These are phyloP conservation scores for Sphenodon punctatus DNA, from an alignment of 2,797 vertebrate genomes.

Conservation along the genomic window DNA sequence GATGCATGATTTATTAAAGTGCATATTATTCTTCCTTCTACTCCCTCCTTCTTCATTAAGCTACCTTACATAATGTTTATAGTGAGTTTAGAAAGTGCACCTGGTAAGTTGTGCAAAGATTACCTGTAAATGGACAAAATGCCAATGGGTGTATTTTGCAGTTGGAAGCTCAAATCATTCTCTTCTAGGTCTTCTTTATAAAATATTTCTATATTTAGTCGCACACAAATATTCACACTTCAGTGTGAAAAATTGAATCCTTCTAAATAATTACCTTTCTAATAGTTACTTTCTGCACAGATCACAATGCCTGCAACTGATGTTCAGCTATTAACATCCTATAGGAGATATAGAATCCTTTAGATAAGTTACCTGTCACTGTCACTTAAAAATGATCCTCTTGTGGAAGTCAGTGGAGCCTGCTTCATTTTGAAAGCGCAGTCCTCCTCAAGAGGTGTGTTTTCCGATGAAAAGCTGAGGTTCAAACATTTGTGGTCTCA, in stretches of 20 bases:
- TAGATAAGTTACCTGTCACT: conserved; percentile 29
- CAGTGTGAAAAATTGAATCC: conserved; percentile 1
- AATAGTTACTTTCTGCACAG: conserved; percentile 1
- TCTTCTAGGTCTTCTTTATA: background rate
- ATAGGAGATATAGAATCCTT: conserved; percentile 32
- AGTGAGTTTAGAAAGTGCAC: conserved; percentile 67
- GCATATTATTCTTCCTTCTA: conserved; percentile 79
- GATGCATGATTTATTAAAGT: conserved; percentile 89
- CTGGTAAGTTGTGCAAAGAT: conserved; percentile 67
- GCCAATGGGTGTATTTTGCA: background rate
- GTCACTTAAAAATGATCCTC: background rate
- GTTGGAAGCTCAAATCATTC: background rate
- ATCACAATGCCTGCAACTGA: background rate
- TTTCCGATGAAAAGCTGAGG: conserved; percentile 22
- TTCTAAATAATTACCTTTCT: background rate
- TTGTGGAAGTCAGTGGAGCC: background rate
- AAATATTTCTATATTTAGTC: background rate
- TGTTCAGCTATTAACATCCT: conserved; percentile 37
- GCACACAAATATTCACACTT: background rate
- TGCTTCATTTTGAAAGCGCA: conserved; percentile 16
- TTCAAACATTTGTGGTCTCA: background rate
- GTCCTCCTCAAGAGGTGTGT: background rate
- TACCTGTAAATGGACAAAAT: conserved; percentile 40
- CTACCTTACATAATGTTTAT: conserved; percentile 74
- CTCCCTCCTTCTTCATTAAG: conserved; percentile 79